Conservation (phyloP, 2,113 vertebrate genomes). For the Oryzias melastigma region DNA sequence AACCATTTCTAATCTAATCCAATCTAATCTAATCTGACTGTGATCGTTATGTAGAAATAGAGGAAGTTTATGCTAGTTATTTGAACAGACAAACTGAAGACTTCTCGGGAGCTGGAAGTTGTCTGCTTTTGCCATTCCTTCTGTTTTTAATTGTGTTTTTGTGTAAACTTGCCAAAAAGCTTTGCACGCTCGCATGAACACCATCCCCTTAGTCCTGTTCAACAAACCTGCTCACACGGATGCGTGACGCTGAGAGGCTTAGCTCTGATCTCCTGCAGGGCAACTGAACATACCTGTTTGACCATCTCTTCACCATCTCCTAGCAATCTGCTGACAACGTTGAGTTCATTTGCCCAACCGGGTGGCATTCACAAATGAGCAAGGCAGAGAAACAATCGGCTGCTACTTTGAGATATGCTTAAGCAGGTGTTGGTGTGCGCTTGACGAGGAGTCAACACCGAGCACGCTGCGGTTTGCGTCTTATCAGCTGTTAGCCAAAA, state of each 20-base stretch:
- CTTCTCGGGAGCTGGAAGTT: not conserved
- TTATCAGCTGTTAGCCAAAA: conserved; percentile 19
- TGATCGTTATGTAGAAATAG: not conserved
- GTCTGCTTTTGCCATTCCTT: conserved; percentile 12
- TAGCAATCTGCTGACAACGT: conserved; percentile 18
- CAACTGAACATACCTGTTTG: conserved; percentile 23
- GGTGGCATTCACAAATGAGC: not conserved
- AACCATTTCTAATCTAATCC: too few relatives aligned
- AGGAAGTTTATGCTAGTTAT: conserved; percentile 6
- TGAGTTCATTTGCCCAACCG: conserved; percentile 29
- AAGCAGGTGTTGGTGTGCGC: conserved; percentile 26
- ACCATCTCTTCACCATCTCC: conserved; percentile 5
- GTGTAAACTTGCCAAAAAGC: conserved; percentile 13
- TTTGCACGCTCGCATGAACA: not conserved
- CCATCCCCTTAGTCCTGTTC: not conserved
- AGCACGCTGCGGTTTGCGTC: conserved; percentile 4
- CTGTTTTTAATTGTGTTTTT: conserved; percentile 1
- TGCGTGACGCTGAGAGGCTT: not conserved
- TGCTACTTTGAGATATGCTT: conserved; percentile 32
- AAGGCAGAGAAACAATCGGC: not conserved
- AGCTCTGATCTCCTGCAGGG: conserved; percentile 1
- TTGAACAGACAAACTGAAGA: conserved; percentile 6
- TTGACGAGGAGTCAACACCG: conserved; percentile 8
- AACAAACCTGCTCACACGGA: not conserved
- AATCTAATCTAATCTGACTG: too few relatives aligned